A percentile compares a stretch with the other conserved stretches of the same genome.
Evolutionary conservation across 2,888 invertebrate species (phyloP).

Genomic region (Heliconius erato): DNA sequence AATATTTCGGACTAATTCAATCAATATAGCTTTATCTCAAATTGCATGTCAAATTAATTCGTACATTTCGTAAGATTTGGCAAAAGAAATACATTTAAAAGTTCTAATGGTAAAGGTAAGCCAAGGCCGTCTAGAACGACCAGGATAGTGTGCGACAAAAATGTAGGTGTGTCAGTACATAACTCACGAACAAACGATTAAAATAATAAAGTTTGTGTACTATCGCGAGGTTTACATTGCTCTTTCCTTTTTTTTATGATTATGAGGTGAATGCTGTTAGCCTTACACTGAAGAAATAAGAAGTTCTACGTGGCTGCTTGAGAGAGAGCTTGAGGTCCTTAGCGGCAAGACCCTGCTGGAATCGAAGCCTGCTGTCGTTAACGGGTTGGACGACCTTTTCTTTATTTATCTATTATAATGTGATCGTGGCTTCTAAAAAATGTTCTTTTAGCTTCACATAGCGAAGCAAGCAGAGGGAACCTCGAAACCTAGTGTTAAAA

Average conservation of each 20-base stretch:
- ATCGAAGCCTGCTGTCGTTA: no score
- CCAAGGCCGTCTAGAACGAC: constrained; percentile 29
- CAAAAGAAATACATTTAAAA: constrained; percentile 26
- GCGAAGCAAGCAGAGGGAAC: no score
- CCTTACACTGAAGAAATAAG: no score
- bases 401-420: no score
- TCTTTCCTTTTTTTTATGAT: background rate
- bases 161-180: constrained; percentile 36
- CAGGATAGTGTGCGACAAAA: constrained; percentile 23
- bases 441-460: no score
- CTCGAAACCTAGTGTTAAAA: no score
- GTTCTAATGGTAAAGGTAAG: constrained; percentile 18
- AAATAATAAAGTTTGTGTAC: constrained; percentile 9
- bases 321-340: no score
- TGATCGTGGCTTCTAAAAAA: no score
- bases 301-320: no score
- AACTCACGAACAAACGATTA: constrained; percentile 19
- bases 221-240: background rate
- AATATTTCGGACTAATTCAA: background rate
- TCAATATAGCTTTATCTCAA: background rate
- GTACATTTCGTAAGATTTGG: constrained; percentile 10
- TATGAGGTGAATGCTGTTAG: background rate
- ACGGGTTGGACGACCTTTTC: no score
- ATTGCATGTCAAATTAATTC: background rate
- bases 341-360: no score